These are phyloP conservation scores for Meriones unguiculatus DNA, from an alignment of 2,113 vertebrate genomes.

Conservation along the genomic window DNA sequence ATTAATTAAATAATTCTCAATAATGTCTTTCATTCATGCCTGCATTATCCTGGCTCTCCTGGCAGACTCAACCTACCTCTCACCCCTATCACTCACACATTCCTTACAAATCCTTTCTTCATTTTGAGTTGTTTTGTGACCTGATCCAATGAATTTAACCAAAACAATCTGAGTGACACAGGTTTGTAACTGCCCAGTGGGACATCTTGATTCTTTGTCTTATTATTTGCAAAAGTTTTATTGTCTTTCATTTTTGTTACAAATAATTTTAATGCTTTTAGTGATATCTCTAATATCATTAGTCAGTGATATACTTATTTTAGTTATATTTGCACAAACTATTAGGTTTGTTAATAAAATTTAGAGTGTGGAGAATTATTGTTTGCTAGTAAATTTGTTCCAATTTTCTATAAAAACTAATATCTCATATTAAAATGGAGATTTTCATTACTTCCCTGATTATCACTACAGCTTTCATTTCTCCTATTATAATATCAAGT, in stretches of 20 bases:
- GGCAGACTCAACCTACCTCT: background rate
- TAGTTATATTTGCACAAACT: background rate
- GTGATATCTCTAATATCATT: background rate
- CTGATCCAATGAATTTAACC: background rate
- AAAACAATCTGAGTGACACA: background rate
- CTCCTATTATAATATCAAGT: background rate
- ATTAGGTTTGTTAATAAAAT: too few relatives aligned
- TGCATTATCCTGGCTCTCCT: background rate
- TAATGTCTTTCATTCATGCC: background rate
- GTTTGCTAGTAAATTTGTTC: too few relatives aligned
- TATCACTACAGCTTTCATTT: background rate
- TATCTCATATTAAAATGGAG: background rate
- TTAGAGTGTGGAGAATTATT: background rate
- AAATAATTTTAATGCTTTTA: background rate
- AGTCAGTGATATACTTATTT: background rate
- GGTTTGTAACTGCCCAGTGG: background rate
- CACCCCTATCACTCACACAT: too few relatives aligned
- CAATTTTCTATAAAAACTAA: background rate
- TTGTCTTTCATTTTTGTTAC: background rate
- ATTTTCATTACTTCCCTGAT: background rate
- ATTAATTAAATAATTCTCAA: background rate
- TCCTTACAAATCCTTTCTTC: background rate
- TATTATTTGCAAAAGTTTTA: background rate
- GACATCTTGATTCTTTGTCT: background rate
- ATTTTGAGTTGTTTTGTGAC: background rate